Evolutionary conservation across 2,797 vertebrate genomes (phyloP).

Genomic region (Fistularia commersonii): DNA sequence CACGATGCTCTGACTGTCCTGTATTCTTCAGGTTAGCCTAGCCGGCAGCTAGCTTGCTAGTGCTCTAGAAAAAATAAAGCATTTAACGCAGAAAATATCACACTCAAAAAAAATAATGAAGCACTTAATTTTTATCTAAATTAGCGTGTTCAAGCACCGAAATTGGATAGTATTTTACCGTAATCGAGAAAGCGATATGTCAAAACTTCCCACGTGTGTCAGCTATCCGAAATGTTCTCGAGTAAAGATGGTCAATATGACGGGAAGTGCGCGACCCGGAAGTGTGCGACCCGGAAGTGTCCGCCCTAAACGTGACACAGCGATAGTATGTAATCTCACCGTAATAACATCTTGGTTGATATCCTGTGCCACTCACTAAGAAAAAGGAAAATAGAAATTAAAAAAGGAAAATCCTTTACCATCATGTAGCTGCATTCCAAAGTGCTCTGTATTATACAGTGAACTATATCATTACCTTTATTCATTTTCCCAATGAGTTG

Average conservation of each 20-base stretch:
- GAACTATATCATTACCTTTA: too few relatives aligned
- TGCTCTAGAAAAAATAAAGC: not conserved
- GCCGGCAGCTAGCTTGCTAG: constrained; percentile 11
- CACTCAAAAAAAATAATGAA: not conserved
- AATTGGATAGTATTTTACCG: constrained; percentile 30
- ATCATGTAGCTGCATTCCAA: too few relatives aligned
- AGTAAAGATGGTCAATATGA: constrained; percentile 15
- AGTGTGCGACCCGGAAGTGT: not conserved
- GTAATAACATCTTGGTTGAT: constrained; percentile 1
- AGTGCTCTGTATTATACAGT: too few relatives aligned
- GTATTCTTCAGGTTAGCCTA: constrained; percentile 7
- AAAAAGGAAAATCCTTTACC: too few relatives aligned
- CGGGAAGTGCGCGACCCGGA: too few relatives aligned
- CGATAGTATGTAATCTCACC: not conserved
- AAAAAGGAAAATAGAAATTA: too few relatives aligned
- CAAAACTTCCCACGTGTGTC: constrained; percentile 45
- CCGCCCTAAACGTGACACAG: not conserved
- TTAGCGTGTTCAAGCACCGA: fast-evolving
- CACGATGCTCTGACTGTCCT: too few relatives aligned
- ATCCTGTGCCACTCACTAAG: not conserved
- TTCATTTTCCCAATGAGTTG: too few relatives aligned
- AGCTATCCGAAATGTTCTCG: constrained; percentile 26
- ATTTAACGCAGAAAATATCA: not conserved
- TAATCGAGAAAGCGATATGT: constrained; percentile 4
- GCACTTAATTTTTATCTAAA: not conserved